Percentiles rank a stretch among this genome's conserved stretches.
Evolutionary conservation across 1,140 invertebrate species (phyloP).

Genomic region (Pollicipes pollicipes): DNA sequence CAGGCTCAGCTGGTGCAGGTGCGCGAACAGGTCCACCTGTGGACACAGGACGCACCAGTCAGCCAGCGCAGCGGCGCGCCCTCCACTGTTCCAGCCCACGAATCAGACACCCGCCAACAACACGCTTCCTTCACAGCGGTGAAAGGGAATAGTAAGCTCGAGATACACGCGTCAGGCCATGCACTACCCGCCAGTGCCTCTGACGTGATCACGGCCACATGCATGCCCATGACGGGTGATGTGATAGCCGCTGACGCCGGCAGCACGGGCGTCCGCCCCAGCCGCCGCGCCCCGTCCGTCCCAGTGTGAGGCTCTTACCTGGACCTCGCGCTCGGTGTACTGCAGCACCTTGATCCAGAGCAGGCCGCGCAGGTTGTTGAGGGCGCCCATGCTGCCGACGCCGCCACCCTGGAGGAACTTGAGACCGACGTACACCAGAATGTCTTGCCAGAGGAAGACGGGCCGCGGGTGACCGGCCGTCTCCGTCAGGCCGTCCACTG

Average conservation of each 20-base stretch:
- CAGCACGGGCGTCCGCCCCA: too few relatives aligned
- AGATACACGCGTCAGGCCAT: too few relatives aligned
- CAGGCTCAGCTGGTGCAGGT: slow-evolving; percentile 67
- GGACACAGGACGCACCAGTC: too few relatives aligned
- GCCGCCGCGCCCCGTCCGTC: neutral
- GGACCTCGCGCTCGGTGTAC: slow-evolving; percentile 78
- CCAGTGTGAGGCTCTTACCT: slow-evolving; percentile 42
- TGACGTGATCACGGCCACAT: neutral
- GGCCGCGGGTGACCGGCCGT: slow-evolving; percentile 27
- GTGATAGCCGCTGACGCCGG: too few relatives aligned
- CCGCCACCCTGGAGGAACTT: slow-evolving; percentile 87
- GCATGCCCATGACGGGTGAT: too few relatives aligned
- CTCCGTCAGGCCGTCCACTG: slow-evolving; percentile 54
- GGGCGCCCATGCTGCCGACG: slow-evolving; percentile 71
- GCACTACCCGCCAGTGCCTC: neutral
- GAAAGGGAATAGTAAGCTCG: too few relatives aligned
- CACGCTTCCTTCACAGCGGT: too few relatives aligned
- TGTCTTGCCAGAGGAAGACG: slow-evolving; percentile 66
- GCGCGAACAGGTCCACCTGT: slow-evolving; percentile 55
- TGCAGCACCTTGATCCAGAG: slow-evolving; percentile 91
- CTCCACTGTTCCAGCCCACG: too few relatives aligned
- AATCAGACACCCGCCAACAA: too few relatives aligned
- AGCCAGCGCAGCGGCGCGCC: too few relatives aligned
- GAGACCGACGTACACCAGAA: slow-evolving; percentile 65
- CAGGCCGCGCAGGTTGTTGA: slow-evolving; percentile 78